A percentile compares a stretch with the other conserved stretches of the same genome.
Conservation (phyloP, 2,113 vertebrate species). For the Myxocyprinus asiaticus region DNA sequence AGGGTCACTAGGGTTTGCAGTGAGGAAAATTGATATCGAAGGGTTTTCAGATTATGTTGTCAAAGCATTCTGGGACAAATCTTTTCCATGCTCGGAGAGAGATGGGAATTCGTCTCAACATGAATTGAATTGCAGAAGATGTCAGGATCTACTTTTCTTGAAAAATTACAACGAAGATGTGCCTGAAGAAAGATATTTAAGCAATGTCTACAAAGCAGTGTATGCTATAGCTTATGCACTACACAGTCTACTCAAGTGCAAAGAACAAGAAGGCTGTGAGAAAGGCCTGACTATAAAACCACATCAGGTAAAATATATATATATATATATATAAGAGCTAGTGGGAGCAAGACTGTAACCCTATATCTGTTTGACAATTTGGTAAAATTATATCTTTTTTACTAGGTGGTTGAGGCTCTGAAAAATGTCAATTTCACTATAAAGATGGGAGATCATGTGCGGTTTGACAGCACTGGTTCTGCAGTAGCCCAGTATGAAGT, state of each 20-base stretch:
- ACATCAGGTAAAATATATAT: constrained; percentile 61
- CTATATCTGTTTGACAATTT: no score
- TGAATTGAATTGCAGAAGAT: background rate
- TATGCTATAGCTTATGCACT: background rate
- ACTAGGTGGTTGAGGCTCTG: background rate
- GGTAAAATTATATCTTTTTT: background rate
- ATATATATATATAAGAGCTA: background rate
- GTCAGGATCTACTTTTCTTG: background rate
- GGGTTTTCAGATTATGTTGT: background rate
- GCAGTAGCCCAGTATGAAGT: constrained; percentile 66
- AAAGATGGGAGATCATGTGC: constrained; percentile 9
- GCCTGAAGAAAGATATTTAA: background rate
- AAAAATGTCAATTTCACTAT: background rate
- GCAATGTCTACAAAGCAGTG: background rate
- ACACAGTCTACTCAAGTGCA: background rate
- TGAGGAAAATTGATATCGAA: background rate
- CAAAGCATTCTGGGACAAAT: background rate
- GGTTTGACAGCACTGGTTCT: background rate
- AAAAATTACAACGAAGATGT: background rate
- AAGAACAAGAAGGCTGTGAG: background rate
- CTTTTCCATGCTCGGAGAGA: background rate
- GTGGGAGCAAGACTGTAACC: background rate
- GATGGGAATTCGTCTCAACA: background rate
- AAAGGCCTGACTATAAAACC: constrained; percentile 46
- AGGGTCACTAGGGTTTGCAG: background rate